phyloP scores from a whole-genome alignment of 1,140 invertebrate species.

The Oreohelix idahoensis region DNA sequence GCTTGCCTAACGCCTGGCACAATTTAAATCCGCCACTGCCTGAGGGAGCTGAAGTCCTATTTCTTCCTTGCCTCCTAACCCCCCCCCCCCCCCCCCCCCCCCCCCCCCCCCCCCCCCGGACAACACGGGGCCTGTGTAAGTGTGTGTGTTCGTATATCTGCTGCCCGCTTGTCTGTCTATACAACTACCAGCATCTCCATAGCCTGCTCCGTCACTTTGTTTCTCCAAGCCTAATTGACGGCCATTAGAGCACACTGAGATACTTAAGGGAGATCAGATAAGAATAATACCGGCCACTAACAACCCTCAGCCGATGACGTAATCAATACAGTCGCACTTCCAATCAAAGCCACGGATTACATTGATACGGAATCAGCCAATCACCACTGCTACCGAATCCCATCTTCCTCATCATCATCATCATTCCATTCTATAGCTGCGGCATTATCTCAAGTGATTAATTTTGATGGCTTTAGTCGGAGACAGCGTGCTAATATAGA shows the following conservation, averaged over 20 bases:
- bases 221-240: conserved; percentile 4
- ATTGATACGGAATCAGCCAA: conserved; percentile 25
- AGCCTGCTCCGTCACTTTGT: too few species aligned
- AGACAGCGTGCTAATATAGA: conserved; percentile 17
- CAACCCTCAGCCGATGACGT: conserved; percentile 22
- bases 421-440: conserved; percentile 12
- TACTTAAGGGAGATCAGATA: conserved; percentile 4
- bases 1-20: too few species aligned
- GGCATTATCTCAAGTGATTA: conserved; percentile 30
- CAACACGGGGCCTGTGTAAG: too few species aligned
- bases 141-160: too few species aligned
- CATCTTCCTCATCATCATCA: conserved; percentile 7
- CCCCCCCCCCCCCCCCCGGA: too few species aligned
- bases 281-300: conserved; percentile 3
- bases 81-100: too few species aligned
- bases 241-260: neutral
- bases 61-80: too few species aligned
- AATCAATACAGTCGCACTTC: conserved; percentile 34
- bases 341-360: conserved; percentile 25
- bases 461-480: conserved; percentile 12
- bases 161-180: too few species aligned
- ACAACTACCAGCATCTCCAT: too few species aligned
- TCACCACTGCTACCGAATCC: neutral
- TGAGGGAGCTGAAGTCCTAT: too few species aligned
- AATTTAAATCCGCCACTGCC: too few species aligned